Conservation (phyloP, 2,113 vertebrate genomes). For the Pandion haliaetus region DNA sequence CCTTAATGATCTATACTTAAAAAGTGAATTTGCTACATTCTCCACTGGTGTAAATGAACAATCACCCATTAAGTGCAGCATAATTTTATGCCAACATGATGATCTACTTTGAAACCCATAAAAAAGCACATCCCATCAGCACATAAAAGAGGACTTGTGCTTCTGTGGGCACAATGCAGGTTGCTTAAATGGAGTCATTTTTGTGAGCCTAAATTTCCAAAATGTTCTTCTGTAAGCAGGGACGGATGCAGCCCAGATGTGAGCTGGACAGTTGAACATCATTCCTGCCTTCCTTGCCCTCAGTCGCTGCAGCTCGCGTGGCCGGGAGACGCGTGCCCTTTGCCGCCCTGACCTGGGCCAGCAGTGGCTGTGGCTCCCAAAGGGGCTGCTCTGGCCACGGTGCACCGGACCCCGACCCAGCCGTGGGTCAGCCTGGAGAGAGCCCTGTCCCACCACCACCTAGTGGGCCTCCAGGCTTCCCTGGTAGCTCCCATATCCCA, state of each 20-base stretch:
- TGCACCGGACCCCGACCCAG: not conserved
- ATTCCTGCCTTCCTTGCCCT: not conserved
- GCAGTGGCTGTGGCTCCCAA: not conserved
- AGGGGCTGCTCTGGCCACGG: not conserved
- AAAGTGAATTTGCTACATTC: not conserved
- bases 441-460: not conserved
- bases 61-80: not conserved
- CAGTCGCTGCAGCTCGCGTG: fast-evolving
- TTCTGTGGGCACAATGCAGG: not conserved
- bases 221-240: not conserved
- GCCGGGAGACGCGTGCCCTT: not conserved
- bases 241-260: slow-evolving; percentile 6
- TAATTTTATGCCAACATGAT: not conserved
- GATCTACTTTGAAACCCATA: not conserved
- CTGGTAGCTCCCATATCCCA: fast-evolving
- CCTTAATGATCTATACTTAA: not conserved
- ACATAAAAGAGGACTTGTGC: not conserved
- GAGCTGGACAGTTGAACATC: not conserved
- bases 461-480: not conserved
- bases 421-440: not conserved
- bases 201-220: not conserved
- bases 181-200: not conserved
- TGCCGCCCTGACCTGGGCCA: fast-evolving
- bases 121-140: not conserved
- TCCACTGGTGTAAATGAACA: not conserved